phyloP scores from a whole-genome alignment of 1,140 invertebrate genomes.

The Pinna nobilis region DNA sequence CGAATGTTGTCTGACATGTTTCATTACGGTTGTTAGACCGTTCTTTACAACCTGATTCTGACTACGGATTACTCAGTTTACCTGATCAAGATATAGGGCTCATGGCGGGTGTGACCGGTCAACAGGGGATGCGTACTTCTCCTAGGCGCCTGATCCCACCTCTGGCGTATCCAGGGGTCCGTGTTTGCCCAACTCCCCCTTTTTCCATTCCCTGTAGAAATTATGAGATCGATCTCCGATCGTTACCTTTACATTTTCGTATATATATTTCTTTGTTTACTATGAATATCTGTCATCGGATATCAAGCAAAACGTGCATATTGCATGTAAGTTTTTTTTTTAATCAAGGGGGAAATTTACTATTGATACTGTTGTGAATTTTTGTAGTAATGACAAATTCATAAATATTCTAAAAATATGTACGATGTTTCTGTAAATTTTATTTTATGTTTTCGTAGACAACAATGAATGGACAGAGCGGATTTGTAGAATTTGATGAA shows the following conservation, averaged over 20 bases:
- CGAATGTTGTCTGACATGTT: too few relatives aligned
- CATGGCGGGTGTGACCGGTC: background rate
- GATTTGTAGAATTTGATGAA: conserved; percentile 89
- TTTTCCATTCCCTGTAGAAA: background rate
- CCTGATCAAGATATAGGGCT: too few relatives aligned
- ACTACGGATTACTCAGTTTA: background rate
- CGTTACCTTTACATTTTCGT: too few relatives aligned
- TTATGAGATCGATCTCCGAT: background rate
- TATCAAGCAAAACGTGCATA: background rate
- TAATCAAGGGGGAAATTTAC: background rate
- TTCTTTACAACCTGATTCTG: conserved; percentile 1
- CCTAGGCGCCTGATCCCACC: too few relatives aligned
- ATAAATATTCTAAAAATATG: too few relatives aligned
- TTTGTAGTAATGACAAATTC: too few relatives aligned
- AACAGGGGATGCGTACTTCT: too few relatives aligned
- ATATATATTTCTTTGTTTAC: background rate
- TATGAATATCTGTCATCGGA: background rate
- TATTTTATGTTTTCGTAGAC: conserved; percentile 34
- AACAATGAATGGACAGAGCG: conserved; percentile 85
- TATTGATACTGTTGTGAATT: background rate
- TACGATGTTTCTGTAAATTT: background rate
- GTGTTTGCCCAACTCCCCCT: background rate
- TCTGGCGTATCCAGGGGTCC: background rate
- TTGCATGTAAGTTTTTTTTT: background rate
- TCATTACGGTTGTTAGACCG: background rate